Evolutionary conservation across 2,888 invertebrate genomes (phyloP).

Genomic region (Leptogaster cylindrica): DNA sequence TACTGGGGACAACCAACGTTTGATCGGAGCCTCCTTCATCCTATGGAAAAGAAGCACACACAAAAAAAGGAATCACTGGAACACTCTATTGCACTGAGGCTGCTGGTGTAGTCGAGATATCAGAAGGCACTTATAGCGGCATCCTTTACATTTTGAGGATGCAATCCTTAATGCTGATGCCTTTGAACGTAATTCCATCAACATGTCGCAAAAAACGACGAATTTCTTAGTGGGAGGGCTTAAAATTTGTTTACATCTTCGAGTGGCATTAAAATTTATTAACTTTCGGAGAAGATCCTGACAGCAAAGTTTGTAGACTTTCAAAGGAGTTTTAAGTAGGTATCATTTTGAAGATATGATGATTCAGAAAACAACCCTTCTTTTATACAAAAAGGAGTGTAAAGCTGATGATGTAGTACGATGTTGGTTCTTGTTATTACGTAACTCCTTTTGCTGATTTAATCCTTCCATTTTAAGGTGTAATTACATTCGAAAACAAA

Average conservation of each 20-base stretch:
- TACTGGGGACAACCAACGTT: not conserved
- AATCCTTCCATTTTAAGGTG: no score
- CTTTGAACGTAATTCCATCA: slow-evolving; percentile 1
- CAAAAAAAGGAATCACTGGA: not conserved
- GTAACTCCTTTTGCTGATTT: no score
- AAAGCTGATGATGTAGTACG: no score
- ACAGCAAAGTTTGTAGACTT: no score
- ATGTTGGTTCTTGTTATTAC: no score
- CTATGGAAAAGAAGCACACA: not conserved
- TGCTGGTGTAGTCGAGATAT: slow-evolving; percentile 1
- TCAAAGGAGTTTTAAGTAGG: no score
- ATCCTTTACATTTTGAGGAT: not conserved
- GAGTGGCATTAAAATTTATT: slow-evolving; percentile 28
- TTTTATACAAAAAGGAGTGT: no score
- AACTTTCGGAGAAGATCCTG: not conserved
- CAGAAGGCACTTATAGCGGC: not conserved
- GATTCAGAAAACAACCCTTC: not conserved
- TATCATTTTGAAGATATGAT: no score
- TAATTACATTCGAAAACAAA: no score
- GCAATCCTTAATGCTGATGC: slow-evolving; percentile 7
- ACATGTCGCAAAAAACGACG: not conserved
- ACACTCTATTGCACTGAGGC: not conserved
- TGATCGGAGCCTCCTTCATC: slow-evolving; percentile 9
- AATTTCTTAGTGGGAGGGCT: not conserved
- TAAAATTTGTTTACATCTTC: slow-evolving; percentile 23